Evolutionary conservation across 2,113 vertebrate species (phyloP).

Genomic region (Scytalopus superciliaris): DNA sequence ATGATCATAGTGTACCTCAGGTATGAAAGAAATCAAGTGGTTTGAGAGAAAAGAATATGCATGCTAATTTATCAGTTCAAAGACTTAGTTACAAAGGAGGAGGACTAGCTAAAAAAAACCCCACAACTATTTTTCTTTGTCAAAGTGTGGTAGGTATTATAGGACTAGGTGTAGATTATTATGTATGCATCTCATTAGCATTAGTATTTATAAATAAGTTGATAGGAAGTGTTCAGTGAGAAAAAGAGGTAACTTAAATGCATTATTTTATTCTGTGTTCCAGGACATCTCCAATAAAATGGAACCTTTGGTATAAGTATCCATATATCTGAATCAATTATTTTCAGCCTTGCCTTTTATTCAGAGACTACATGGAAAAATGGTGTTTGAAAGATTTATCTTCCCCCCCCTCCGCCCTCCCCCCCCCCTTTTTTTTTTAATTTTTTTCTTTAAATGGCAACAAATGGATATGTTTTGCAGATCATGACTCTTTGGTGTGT

Average conservation of each 20-base stretch:
- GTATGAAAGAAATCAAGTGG: conserved; percentile 20
- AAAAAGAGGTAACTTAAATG: neutral
- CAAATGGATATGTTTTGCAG: neutral
- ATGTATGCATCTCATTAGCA: neutral
- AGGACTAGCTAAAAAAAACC: neutral
- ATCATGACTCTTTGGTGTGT: neutral
- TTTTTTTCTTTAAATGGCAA: neutral
- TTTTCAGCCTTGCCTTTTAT: neutral
- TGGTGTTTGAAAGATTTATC: neutral
- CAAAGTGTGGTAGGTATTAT: neutral
- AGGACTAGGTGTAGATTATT: neutral
- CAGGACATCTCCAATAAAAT: neutral
- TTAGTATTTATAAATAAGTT: neutral
- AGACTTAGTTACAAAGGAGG: neutral
- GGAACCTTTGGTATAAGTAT: neutral
- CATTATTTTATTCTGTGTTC: neutral
- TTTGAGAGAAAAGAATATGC: conserved; percentile 44
- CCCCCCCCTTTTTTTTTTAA: neutral
- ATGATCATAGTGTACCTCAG: conserved; percentile 35
- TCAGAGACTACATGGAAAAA: neutral
- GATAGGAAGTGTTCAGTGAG: neutral
- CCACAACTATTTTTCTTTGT: neutral
- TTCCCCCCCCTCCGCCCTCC: fast-evolving
- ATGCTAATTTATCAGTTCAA: conserved; percentile 31
- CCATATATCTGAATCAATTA: neutral